Base-by-base conservation (phyloP, 37 sponge, comb jelly and placozoan species). In the Aplysina aerophoba region DNA sequence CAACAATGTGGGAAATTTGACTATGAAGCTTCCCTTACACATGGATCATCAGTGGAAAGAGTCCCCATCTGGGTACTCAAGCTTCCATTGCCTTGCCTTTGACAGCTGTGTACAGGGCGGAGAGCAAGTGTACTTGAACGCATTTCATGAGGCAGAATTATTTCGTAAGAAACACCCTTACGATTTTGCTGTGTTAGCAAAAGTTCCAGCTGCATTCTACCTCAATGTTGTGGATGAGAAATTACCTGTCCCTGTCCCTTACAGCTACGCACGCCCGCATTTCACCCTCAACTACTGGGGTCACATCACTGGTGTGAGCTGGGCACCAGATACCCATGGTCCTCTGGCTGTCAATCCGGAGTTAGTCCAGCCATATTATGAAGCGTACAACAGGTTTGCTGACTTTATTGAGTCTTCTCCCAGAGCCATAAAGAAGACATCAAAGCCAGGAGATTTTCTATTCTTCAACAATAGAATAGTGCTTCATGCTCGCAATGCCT, bases 361-460 rank as follows among this genome's bases (percentile, higher is more conserved):
- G 11, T 30, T 65, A 25, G 27, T 65, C 22, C 66, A 25, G 27
- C 30, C 66, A 65, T 65, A 65, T 30, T 65, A 65, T 16, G 27
- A 65, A 65, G 66, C 66, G 27, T 65, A 16, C 27, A 30, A 25
- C 66, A 65, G 27, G 6, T 65, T 65, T 65, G 66, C 66, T 65
- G 66, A 11, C 6, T 30, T 30, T 25, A 65, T 65, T 16, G 22
- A 65, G 22, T 11, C 11, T 65, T 65, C 66, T 30, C 66, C 66
- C 13, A 30, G 27, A 11, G 27, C 22, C 30, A 25, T 20, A 11
- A 65, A 12, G 6, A 30, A 8, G 11, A 65, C 22, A 65, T 65
- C 27, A 16, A 65, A 16, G 22, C 66, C 66, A 12, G 66, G 66
- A 8, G 66, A 65, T 16, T 11, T 65, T 65, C 30, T 65, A 65